Conservation (phyloP, 1,140 invertebrate genomes). For the Zophobas atratus region DNA sequence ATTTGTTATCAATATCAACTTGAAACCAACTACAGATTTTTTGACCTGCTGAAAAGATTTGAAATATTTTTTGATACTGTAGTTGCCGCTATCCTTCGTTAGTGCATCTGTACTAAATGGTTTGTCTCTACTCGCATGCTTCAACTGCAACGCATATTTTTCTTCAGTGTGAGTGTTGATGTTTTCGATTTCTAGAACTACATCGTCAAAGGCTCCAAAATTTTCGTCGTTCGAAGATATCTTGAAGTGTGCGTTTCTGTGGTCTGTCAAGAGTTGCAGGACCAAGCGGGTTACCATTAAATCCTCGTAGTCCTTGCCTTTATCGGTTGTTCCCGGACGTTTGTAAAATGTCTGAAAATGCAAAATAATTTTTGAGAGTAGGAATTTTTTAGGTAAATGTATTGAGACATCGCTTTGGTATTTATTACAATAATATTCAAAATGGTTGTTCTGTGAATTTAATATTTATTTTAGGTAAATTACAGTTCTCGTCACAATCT, state of each 20-base stretch:
- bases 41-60: neutral
- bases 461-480: too few species aligned
- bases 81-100: neutral
- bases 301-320: neutral
- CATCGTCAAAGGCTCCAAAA: neutral
- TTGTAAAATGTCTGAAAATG: constrained; percentile 37
- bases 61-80: neutral
- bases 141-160: neutral
- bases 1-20: neutral
- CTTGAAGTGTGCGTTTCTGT: neutral
- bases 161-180: neutral
- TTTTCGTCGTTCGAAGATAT: neutral
- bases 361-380: too few species aligned
- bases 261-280: neutral
- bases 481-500: too few species aligned
- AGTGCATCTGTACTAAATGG: neutral
- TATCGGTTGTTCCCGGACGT: neutral
- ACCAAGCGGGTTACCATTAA: neutral
- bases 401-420: too few species aligned
- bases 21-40: neutral
- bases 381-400: too few species aligned
- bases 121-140: neutral
- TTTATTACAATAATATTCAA: too few species aligned
- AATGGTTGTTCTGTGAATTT: too few species aligned
- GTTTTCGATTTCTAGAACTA: neutral